phyloP scores from a whole-genome alignment of 1,140 invertebrate species.

The Chrysomallon squamiferum region DNA sequence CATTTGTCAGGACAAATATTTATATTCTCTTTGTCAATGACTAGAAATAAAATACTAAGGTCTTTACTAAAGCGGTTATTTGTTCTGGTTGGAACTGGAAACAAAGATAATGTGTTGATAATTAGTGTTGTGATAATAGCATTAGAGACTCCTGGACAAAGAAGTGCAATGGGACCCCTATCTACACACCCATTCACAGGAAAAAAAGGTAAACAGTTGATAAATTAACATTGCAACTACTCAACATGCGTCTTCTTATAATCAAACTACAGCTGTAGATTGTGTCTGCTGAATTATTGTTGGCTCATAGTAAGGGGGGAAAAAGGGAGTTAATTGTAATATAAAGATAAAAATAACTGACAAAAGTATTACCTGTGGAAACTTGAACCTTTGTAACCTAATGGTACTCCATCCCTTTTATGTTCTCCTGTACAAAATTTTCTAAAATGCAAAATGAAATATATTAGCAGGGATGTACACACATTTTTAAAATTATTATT shows the following conservation, averaged over 20 bases:
- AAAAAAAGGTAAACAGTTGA: not conserved
- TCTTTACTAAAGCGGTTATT: no score
- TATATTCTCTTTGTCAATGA: not conserved
- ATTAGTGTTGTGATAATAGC: no score
- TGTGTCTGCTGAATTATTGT: no score
- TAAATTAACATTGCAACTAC: no score
- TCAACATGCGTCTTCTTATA: no score
- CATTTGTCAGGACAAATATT: not conserved
- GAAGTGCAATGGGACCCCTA: not conserved
- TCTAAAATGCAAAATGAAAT: constrained; percentile 64
- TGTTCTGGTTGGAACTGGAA: no score
- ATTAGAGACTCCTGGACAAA: not conserved
- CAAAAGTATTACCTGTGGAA: constrained; percentile 78
- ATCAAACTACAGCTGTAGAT: no score
- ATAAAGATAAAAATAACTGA: no score
- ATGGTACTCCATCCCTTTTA: constrained; percentile 86
- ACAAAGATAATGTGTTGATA: no score
- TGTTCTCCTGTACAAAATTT: constrained; percentile 98
- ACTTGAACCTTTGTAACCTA: constrained; percentile 93
- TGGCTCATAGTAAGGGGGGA: no score
- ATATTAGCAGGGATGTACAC: not conserved
- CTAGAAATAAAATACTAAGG: not conserved
- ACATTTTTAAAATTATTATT: not conserved
- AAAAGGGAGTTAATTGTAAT: no score
- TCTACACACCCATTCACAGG: not conserved